Evolutionary conservation across 2,797 vertebrate genomes (phyloP).

Genomic region (Atherinosoma microstoma): DNA sequence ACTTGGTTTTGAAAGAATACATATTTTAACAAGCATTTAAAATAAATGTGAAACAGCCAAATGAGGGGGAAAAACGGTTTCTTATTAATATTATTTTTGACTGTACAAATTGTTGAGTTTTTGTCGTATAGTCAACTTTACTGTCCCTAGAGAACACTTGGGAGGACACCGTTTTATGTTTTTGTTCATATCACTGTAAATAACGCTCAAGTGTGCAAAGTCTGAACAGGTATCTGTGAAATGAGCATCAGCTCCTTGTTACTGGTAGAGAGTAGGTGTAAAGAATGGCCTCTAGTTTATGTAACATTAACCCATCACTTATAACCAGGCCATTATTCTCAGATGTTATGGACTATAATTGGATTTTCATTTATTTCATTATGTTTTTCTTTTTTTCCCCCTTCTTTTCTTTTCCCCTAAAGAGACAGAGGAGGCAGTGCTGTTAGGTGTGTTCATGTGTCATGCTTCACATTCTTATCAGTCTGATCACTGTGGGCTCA

Average conservation of each 20-base stretch:
- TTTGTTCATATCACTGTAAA: slow-evolving; percentile 60
- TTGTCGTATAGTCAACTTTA: neutral
- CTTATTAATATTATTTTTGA: neutral
- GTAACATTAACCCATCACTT: slow-evolving; percentile 61
- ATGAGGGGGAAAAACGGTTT: neutral
- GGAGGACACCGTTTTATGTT: slow-evolving; percentile 38
- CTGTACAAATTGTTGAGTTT: neutral
- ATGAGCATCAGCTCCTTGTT: slow-evolving; percentile 80
- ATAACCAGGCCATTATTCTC: slow-evolving; percentile 50
- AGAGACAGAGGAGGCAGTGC: slow-evolving; percentile 7
- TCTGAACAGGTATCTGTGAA: slow-evolving; percentile 81
- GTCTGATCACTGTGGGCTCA: slow-evolving; percentile 46
- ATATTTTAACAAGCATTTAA: too few species aligned
- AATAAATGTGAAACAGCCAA: neutral
- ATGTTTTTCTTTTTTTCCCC: neutral
- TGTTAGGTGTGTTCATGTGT: slow-evolving; percentile 38
- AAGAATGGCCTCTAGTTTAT: slow-evolving; percentile 70
- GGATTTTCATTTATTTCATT: slow-evolving; percentile 18
- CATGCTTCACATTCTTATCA: slow-evolving; percentile 70
- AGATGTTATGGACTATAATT: slow-evolving; percentile 13
- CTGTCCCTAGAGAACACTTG: slow-evolving; percentile 2
- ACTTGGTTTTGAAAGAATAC: too few species aligned
- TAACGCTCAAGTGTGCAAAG: slow-evolving; percentile 64
- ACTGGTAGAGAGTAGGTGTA: slow-evolving; percentile 80
- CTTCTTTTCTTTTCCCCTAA: too few species aligned